Conservation (phyloP, 1,140 invertebrate genomes). For the Plodia interpunctella region DNA sequence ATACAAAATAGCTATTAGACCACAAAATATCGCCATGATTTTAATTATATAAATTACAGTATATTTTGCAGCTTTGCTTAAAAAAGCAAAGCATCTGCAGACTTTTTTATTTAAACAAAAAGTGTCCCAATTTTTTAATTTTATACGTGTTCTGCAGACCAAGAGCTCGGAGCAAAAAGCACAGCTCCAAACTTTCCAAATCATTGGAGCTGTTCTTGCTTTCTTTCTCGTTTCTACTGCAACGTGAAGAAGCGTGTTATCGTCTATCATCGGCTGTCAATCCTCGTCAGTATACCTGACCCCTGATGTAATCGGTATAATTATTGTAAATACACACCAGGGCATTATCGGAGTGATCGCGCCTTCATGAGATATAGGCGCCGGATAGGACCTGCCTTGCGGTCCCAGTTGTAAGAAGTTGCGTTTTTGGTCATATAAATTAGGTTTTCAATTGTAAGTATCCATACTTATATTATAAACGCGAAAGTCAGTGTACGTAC, state of each 20-base stretch:
- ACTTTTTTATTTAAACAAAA: no score
- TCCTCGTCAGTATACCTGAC: slow-evolving; percentile 19
- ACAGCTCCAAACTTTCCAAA: background rate
- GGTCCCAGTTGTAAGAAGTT: background rate
- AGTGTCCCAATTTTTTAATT: no score
- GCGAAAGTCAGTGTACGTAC: no score
- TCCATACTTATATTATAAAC: no score
- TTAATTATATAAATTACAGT: no score
- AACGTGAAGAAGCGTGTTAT: background rate
- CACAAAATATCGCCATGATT: no score
- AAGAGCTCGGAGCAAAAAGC: no score
- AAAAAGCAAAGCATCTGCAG: no score
- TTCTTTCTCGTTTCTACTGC: background rate
- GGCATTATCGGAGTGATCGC: slow-evolving; percentile 17
- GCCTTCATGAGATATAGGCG: slow-evolving; percentile 24
- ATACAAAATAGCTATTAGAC: no score
- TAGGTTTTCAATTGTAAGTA: no score
- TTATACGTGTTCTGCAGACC: no score
- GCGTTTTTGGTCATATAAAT: background rate
- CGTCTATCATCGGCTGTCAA: slow-evolving; percentile 19
- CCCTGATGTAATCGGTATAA: slow-evolving; percentile 30
- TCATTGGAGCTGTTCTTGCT: background rate
- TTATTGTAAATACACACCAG: slow-evolving; percentile 39
- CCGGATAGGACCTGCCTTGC: slow-evolving; percentile 15
- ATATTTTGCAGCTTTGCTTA: no score